Conservation (phyloP, 2,113 vertebrate species). For the Coturnix japonica region DNA sequence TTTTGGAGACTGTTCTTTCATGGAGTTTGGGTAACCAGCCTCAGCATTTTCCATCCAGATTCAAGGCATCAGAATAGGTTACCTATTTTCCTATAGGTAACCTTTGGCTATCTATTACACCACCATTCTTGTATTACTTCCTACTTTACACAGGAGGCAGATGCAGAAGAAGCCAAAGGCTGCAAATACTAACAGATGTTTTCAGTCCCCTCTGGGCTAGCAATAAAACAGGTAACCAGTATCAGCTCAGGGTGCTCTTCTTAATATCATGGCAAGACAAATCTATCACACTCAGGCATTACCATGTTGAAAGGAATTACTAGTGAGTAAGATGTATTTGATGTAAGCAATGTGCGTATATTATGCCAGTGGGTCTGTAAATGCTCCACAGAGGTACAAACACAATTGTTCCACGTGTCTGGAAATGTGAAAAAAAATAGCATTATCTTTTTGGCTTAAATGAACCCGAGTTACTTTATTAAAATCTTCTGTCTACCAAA, state of each 20-base stretch:
- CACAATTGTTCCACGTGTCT: neutral
- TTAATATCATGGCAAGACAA: neutral
- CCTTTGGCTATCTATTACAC: no score
- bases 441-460: neutral
- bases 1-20: no score
- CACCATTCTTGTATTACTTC: no score
- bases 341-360: neutral
- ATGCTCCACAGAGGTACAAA: neutral
- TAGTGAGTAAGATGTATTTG: neutral
- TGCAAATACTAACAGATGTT: constrained; percentile 11
- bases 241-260: neutral
- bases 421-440: neutral
- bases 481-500: neutral
- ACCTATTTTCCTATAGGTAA: no score
- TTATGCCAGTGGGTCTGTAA: neutral
- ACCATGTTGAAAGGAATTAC: neutral
- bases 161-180: neutral
- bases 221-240: neutral
- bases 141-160: neutral
- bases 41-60: no score
- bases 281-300: neutral
- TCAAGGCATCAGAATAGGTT: no score
- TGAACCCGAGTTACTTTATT: neutral
- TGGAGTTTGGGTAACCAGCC: no score
- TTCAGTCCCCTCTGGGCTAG: neutral